Conservation (phyloP, 2,113 vertebrate species). For the Dunckerocampus dactyliophorus region DNA sequence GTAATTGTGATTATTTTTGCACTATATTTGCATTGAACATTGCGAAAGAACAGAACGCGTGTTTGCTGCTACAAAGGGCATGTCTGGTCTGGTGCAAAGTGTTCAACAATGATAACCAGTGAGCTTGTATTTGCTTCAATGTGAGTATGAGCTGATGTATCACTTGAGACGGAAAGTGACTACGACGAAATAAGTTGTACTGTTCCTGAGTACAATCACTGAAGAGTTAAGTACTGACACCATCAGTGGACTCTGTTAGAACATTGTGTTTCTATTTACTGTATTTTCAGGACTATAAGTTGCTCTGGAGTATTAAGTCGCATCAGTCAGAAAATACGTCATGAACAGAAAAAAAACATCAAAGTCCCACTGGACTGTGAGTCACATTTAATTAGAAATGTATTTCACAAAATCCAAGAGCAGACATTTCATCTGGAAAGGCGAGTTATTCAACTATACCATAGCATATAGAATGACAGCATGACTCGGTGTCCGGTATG, state of each 20-base stretch:
- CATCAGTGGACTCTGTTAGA: slow-evolving; percentile 3
- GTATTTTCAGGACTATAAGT: no score
- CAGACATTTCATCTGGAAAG: no score
- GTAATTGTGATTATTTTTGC: slow-evolving; percentile 59
- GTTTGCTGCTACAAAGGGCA: slow-evolving; percentile 52
- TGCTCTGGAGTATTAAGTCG: no score
- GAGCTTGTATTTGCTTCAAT: not conserved
- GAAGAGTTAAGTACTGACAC: not conserved
- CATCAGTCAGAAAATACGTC: no score
- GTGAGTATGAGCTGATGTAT: slow-evolving; percentile 17
- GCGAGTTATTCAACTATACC: no score
- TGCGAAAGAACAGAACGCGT: slow-evolving; percentile 52
- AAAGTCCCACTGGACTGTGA: no score
- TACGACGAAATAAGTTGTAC: slow-evolving; percentile 12
- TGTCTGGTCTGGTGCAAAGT: slow-evolving; percentile 5
- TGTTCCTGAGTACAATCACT: not conserved
- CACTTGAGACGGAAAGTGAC: slow-evolving; percentile 7
- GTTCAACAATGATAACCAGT: slow-evolving; percentile 1
- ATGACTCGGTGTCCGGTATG: no score
- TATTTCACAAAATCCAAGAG: no score
- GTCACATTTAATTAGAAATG: no score
- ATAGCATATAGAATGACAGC: no score
- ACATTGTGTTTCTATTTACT: slow-evolving; percentile 19
- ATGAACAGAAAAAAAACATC: no score
- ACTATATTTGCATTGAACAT: slow-evolving; percentile 55